Base-by-base conservation (phyloP, 2,797 vertebrate species). In the Balearica regulorum region DNA sequence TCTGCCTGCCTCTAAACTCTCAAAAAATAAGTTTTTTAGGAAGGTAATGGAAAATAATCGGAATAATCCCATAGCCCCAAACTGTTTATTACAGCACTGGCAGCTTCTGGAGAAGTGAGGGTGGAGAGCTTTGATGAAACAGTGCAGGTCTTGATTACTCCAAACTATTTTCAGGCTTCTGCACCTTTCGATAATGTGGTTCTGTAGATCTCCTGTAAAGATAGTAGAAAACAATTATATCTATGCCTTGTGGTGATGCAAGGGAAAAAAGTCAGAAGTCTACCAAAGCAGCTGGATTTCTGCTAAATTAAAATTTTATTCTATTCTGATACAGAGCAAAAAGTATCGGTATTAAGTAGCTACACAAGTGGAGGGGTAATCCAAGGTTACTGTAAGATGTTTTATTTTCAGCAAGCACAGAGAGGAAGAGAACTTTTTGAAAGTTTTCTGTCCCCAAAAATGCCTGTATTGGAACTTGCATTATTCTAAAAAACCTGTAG, bases 141-240 rank as follows among this genome's bases (percentile, higher is more conserved):
- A 75, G 68, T 51, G 29, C 64, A 78, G 82, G n/a, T 92, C 66
- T 65, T 89, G 72, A 93, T 88, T 88, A 88, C 31, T 25, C 35
- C 31, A 46, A 84, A 89, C 64, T 89, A 61, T 89, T 86, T 96
- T 83, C 54, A 61, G 68, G 46, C 44, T 85, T 83, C 82, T 80
- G 46, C 35, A 88, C 73, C 87, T 88, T 93, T 94, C 0, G 9
- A 61, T 96, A 90, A 87, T 4, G 6, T 70, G 31, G n/a, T 90
- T 97, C 86, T 0, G 3, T 49, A 90, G 91, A 94, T 96, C 48
- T 94, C 22, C 73, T 60, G 58, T 88, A 57, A 79, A 90, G 91
- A 93, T 70, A 90, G 58, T 22, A 82, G 75, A 79, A 91, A 93
- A 94, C 62, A 89, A 82, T 93, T 95, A 64, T 58, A 85, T 90